These are phyloP conservation scores for Gymnopithys bicolor DNA, from an alignment of 2,797 vertebrate species.

Conservation along the genomic window DNA sequence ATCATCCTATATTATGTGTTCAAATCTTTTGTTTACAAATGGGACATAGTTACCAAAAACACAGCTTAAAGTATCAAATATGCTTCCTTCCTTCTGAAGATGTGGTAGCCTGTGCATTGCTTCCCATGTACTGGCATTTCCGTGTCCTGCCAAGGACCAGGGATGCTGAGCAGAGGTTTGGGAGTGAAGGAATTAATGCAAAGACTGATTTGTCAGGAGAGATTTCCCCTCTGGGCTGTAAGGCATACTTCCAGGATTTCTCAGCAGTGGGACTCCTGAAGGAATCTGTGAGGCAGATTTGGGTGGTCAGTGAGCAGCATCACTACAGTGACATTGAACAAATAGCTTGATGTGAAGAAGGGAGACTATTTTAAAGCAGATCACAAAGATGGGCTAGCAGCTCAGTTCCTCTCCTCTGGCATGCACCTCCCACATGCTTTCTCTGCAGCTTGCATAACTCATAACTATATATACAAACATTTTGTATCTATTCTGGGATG, in stretches of 20 bases:
- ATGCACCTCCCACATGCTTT: slow-evolving; percentile 1
- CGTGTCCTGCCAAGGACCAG: neutral
- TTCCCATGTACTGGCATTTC: accelerated
- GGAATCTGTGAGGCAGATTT: neutral
- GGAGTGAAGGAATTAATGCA: neutral
- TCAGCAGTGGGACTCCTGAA: neutral
- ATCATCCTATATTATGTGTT: neutral
- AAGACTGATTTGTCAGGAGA: neutral
- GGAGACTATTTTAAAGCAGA: neutral
- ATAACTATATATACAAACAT: neutral
- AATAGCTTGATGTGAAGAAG: neutral
- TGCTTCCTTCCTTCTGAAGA: neutral
- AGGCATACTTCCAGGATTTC: neutral
- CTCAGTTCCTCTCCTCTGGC: neutral
- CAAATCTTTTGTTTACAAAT: neutral
- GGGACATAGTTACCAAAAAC: neutral
- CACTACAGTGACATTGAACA: neutral
- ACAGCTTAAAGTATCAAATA: neutral
- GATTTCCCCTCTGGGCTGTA: neutral
- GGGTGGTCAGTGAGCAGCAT: neutral
- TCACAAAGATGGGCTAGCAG: neutral
- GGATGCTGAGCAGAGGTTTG: neutral
- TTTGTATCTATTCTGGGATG: neutral
- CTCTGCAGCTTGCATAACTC: neutral
- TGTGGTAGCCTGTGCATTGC: neutral